Evolutionary conservation across 2,113 vertebrate species (phyloP).

Genomic region (Abramis brama): DNA sequence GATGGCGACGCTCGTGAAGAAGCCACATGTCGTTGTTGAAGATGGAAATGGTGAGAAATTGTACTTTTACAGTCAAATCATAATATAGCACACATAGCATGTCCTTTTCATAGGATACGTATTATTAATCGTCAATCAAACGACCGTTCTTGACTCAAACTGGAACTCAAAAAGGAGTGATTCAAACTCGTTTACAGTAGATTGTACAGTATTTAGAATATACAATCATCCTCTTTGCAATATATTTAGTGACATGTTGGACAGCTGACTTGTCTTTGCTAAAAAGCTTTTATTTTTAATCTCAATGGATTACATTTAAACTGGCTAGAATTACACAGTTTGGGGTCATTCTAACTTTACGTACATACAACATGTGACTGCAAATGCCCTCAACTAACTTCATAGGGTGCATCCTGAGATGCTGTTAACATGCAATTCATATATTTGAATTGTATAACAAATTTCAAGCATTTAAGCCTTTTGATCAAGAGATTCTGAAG

Average conservation of each 20-base stretch:
- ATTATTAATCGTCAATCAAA: not conserved
- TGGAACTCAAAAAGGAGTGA: no score
- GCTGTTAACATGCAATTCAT: not conserved
- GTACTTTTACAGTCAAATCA: not conserved
- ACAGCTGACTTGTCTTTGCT: not conserved
- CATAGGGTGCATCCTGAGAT: not conserved
- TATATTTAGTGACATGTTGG: not conserved
- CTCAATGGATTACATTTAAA: not conserved
- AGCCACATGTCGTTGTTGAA: constrained; percentile 58
- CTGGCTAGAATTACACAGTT: not conserved
- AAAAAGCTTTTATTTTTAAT: not conserved
- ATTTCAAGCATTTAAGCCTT: not conserved
- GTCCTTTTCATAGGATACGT: accelerated
- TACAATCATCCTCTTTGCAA: not conserved
- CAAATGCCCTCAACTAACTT: not conserved
- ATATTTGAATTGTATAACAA: not conserved
- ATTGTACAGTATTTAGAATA: no score
- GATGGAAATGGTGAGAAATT: constrained; percentile 50
- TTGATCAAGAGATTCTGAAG: not conserved
- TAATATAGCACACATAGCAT: not conserved
- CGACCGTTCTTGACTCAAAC: not conserved
- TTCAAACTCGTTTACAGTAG: not conserved
- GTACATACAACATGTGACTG: not conserved
- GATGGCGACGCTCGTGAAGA: constrained; percentile 55
- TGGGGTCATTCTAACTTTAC: not conserved